Base-by-base conservation (phyloP, 2,113 vertebrate species). In the Xyrauchen texanus region DNA sequence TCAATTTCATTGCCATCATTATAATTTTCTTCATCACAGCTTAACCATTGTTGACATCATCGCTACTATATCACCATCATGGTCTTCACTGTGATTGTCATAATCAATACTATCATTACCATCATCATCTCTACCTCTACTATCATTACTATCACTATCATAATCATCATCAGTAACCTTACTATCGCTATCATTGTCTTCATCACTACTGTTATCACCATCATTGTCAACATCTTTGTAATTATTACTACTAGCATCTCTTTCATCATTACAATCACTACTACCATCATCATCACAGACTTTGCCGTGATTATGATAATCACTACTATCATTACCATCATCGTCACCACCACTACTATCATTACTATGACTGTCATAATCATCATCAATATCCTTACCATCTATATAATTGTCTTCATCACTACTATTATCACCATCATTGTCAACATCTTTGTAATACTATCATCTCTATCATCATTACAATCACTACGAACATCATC, bases 351-450 rank as follows among this genome's bases (percentile, higher is more conserved):
- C 49, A 3, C 45, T 57, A 49, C 15, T 45, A 8, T 4, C 12
- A 49, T n/a, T 47, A 55, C 85, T 80, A 75, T 75, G 7, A 80
- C 53, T 21, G 47, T n/a, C n/a, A n/a, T n/a, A n/a, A n/a, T n/a
- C n/a, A n/a, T n/a, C n/a, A n/a, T n/a, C n/a, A n/a, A n/a, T n/a
- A n/a, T n/a, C n/a, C n/a, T n/a, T n/a, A n/a, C n/a, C n/a, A n/a
- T n/a, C n/a, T n/a, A n/a, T n/a, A n/a, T n/a, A n/a, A n/a, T n/a
- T n/a, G n/a, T n/a, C n/a, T n/a, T n/a, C n/a, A n/a, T n/a, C n/a
- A n/a, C n/a, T n/a, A n/a, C n/a, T n/a, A n/a, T n/a, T n/a, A n/a
- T n/a, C n/a, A n/a, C n/a, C n/a, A n/a, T n/a, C n/a, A n/a, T n/a
- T n/a, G n/a, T n/a, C n/a, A n/a, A n/a, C n/a, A n/a, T n/a, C n/a